These are phyloP conservation scores for Drosophila pruinosa DNA, from an alignment of 1,140 invertebrate genomes.

Conservation along the genomic window DNA sequence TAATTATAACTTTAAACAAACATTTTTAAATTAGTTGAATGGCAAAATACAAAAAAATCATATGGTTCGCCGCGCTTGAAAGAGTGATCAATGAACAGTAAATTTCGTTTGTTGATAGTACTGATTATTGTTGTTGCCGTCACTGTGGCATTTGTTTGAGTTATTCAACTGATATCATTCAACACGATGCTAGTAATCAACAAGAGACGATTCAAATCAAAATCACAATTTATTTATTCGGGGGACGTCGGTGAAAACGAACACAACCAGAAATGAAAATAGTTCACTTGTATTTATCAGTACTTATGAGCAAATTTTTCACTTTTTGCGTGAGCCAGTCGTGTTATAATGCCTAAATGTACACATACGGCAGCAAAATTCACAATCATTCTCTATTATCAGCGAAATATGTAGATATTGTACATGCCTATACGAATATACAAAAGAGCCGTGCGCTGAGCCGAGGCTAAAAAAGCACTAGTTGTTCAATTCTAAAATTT, in stretches of 20 bases:
- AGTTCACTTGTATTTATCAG: constrained; percentile 43
- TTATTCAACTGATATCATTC: constrained; percentile 32
- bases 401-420: background rate
- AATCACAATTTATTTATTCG: constrained; percentile 35
- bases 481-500: background rate
- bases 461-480: constrained; percentile 28
- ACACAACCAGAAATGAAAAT: constrained; percentile 25
- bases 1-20: too few species aligned
- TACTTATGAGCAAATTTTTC: constrained; percentile 47
- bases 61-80: too few species aligned
- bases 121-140: constrained; percentile 33
- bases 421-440: too few species aligned
- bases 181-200: constrained; percentile 51
- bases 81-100: background rate
- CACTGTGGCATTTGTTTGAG: constrained; percentile 48
- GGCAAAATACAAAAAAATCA: too few species aligned
- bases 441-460: background rate
- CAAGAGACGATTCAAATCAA: constrained; percentile 19
- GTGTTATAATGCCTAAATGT: background rate
- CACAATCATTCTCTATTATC: constrained; percentile 22
- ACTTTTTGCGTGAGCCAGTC: constrained; percentile 1
- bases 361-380: background rate
- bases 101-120: constrained; percentile 20
- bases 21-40: too few species aligned
- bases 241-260: constrained; percentile 8